Evolutionary conservation across 2,888 invertebrate genomes (phyloP), one percentile per base, ranked within the genome.

Genomic region (Mimumesa dahlbomi): DNA sequence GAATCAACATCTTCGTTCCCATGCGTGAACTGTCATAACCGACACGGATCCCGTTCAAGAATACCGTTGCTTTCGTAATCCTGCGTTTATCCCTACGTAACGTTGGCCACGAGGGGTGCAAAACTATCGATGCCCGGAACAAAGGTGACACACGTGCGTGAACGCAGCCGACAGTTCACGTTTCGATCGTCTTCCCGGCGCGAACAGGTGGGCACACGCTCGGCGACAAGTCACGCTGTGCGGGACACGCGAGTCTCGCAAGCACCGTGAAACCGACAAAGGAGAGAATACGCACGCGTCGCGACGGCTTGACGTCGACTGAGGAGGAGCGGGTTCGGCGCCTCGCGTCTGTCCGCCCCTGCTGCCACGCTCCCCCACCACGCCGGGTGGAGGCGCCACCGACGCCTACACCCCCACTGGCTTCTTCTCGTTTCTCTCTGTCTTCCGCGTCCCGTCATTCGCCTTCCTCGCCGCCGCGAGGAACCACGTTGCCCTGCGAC

Each of bases 281-380:
- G 71, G 42, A 56, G 42, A 56, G 70, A 77, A 82, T 75, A 86
- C 84, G 82, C 82, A 84, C 82, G 82, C 86, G 85, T 85, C 87
- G 84, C 88, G 88, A 87, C 89, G 87, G 87, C 85, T 84, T 85
- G 85, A 88, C 88, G 88, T 88, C 88, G 89, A 89, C 89, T 89
- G 87, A 88, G 81, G 85, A 73, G 79, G 76, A 76, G 78, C 80
- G 77, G 63, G 53, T 75, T 66, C 79, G 78, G 79, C 82, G 81
- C 81, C 84, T 82, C 82, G 83, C 81, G 80, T 81, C 83, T 78
- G 83, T 83, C 82, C 85, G 83, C 85, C 84, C 68, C 61, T 63
- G 75, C 73, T 64, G 53, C 63, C 69, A 50, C 52, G 45, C 63
- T 53, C 68, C 63, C 46, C 81, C 70, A 45, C 68, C 72, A 59